Base-by-base conservation (phyloP, 1,140 invertebrate species). In the Heliconius hermathena region DNA sequence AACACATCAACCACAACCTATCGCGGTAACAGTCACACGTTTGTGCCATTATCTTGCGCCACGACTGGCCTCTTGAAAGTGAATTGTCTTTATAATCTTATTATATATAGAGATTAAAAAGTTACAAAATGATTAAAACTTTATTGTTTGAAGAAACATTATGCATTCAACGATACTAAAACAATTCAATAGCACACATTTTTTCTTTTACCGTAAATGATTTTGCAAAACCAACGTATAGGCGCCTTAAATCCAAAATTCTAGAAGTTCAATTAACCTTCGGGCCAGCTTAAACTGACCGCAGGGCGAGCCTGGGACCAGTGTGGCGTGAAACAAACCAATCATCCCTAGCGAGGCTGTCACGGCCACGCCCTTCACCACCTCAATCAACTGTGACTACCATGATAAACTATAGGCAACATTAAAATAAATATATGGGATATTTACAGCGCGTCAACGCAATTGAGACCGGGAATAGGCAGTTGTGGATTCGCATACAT, bases 281-380 rank as follows among this genome's bases (percentile, higher is more conserved):
- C 20, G 36, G 36, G n/a, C 72, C 38, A 20, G 33, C 73, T 46
- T 54, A 74, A 74, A 72, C 54, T 49, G 72, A 66, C 52, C 77
- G 57, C 54, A 78, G 74, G 29, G 22, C 57, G 18, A 72, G 52
- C 70, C 46, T 70, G 57, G 49, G 57, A 38, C n/a, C 66, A 71
- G 78, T 41, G 73, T 60, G 29, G 60, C 66, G 66, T 79, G 66
- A 81, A 77, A 74, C 80, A 78, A 81, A 75, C 80, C 80, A 81
- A 81, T 81, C 77, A 81, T 73, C 46, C 72, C 80, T 60, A 54
- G 77, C 33, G 54, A 36, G 73, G 46, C 22, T 70, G 72, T 66
- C 75, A 57, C 77, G 75, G 60, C 75, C 79, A 66, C 80, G 76
- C 80, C 76, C 76, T 74, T 54, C 29, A 20, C 49, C 76, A 20